Conservation (phyloP, 2,113 vertebrate species). For the Nothobranchius furzeri region DNA sequence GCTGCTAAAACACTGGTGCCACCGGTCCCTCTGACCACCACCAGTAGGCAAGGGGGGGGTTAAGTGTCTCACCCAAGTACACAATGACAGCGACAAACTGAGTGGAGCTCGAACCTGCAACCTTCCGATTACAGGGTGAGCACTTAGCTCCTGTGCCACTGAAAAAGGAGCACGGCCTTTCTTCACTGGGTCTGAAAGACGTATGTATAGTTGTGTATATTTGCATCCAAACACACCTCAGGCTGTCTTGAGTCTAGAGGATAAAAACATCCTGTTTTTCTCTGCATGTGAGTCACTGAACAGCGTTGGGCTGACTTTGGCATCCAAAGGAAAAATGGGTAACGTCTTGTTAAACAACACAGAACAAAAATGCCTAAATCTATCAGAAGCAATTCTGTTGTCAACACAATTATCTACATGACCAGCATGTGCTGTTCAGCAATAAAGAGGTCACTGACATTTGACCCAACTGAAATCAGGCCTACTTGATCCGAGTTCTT, state of each 20-base stretch:
- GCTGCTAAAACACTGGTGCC: too few relatives aligned
- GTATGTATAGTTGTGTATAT: too few relatives aligned
- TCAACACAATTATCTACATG: background rate
- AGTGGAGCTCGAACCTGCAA: too few relatives aligned
- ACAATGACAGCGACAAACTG: too few relatives aligned
- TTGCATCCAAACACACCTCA: background rate
- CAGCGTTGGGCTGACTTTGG: background rate
- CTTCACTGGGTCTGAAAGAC: slow-evolving; percentile 32
- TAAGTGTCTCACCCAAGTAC: too few relatives aligned
- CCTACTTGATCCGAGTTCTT: slow-evolving; percentile 38
- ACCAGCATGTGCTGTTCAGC: background rate
- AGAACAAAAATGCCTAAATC: too few relatives aligned
- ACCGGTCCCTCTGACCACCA: too few relatives aligned
- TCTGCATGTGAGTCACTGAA: background rate
- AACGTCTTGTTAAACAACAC: too few relatives aligned
- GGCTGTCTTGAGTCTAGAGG: background rate
- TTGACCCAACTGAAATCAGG: slow-evolving; percentile 34
- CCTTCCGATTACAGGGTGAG: too few relatives aligned
- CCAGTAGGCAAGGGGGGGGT: too few relatives aligned
- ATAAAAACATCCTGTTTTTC: background rate
- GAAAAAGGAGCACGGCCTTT: slow-evolving; percentile 35
- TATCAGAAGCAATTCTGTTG: too few relatives aligned
- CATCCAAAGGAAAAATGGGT: background rate
- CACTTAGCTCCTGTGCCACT: slow-evolving; percentile 13
- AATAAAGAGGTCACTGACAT: slow-evolving; percentile 1